Evolutionary conservation across 2,113 vertebrate genomes (phyloP).

Genomic region (Trichomycterus rosablanca): DNA sequence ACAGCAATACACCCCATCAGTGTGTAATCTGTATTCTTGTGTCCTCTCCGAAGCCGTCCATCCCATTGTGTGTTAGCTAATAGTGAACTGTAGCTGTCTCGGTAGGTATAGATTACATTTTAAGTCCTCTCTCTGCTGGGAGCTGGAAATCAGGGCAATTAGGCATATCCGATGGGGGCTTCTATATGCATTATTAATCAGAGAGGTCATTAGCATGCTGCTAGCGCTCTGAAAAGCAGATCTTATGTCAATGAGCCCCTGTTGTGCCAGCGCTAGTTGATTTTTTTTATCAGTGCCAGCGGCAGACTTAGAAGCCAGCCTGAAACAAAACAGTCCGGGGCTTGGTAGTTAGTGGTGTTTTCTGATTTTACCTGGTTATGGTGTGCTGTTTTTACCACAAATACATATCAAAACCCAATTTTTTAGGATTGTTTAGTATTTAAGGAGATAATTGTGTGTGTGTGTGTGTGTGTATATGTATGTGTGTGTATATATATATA

Average conservation of each 20-base stretch:
- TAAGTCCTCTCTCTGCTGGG: conserved; percentile 53
- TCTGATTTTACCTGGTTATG: too few species aligned
- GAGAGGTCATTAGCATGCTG: conserved; percentile 60
- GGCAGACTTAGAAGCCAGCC: conserved; percentile 28
- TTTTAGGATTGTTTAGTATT: too few species aligned
- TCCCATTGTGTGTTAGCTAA: conserved; percentile 29
- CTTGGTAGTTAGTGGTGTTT: too few species aligned
- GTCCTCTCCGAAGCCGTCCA: conserved; percentile 17
- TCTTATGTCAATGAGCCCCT: conserved; percentile 53
- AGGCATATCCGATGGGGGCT: conserved; percentile 58
- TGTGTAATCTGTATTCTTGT: conserved; percentile 7
- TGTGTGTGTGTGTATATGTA: too few species aligned
- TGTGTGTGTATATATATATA: not conserved
- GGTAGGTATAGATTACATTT: conserved; percentile 55
- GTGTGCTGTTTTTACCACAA: too few species aligned
- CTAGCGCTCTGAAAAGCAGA: conserved; percentile 57
- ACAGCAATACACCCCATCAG: conserved; percentile 1
- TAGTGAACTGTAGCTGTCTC: conserved; percentile 17
- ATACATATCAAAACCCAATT: too few species aligned
- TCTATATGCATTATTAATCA: conserved; percentile 65
- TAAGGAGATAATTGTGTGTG: too few species aligned
- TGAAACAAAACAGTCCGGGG: conserved; percentile 29
- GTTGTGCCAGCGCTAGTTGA: conserved; percentile 32
- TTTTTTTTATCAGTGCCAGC: conserved; percentile 7
- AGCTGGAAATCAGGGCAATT: conserved; percentile 65